Conservation (phyloP, 2,113 vertebrate genomes). For the Charadrius vociferus region DNA sequence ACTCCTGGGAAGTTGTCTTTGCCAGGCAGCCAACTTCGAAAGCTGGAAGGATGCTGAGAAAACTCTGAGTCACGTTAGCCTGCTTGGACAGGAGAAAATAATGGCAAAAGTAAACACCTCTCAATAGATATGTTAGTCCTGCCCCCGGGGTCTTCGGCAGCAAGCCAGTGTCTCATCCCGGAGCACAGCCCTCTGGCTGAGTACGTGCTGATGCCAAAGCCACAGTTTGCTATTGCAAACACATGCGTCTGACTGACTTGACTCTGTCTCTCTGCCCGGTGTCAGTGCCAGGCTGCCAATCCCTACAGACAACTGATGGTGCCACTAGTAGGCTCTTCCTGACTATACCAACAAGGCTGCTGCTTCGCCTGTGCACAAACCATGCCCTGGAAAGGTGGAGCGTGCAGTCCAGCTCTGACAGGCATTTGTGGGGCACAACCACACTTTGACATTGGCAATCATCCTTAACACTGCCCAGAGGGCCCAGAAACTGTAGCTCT, state of each 20-base stretch:
- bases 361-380: not conserved
- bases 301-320: not conserved
- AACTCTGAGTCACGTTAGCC: constrained; percentile 37
- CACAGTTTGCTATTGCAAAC: not conserved
- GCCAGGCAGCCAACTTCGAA: constrained; percentile 7
- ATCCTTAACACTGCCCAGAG: not conserved
- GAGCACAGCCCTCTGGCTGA: not conserved
- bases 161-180: not conserved
- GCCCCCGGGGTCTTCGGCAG: not conserved
- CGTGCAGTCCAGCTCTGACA: not conserved
- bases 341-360: not conserved
- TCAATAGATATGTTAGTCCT: not conserved
- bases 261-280: not conserved
- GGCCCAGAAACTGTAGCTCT: not conserved
- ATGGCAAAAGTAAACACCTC: constrained; percentile 35
- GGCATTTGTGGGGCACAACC: not conserved
- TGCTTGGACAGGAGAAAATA: constrained; percentile 39
- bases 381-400: not conserved
- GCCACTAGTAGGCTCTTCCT: not conserved
- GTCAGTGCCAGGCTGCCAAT: not conserved
- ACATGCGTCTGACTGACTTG: not conserved
- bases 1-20: constrained; percentile 36
- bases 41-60: constrained; percentile 1
- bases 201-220: not conserved
- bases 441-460: not conserved